Evolutionary conservation across 2,113 vertebrate genomes (phyloP).

Genomic region (Nibea albiflora): DNA sequence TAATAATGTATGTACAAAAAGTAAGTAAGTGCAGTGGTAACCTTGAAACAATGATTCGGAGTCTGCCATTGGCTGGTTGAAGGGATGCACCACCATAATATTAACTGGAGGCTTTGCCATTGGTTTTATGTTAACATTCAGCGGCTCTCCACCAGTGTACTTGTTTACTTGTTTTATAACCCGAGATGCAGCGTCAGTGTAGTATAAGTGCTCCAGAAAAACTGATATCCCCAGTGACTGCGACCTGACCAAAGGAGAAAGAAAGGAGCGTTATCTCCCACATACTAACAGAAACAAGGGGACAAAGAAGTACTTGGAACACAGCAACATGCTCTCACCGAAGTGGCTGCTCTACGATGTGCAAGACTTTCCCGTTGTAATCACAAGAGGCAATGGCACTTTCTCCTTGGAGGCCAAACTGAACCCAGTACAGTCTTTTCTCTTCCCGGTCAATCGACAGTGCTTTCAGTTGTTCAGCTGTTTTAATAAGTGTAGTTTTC

Average conservation of each 20-base stretch:
- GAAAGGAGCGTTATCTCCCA: background rate
- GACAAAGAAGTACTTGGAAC: background rate
- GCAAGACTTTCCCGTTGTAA: slow-evolving; percentile 86
- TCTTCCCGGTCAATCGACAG: slow-evolving; percentile 85
- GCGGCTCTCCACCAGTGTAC: slow-evolving; percentile 84
- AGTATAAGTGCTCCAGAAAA: slow-evolving; percentile 88
- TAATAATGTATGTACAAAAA: fast-evolving
- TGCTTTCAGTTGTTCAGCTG: slow-evolving; percentile 73
- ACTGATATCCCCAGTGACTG: slow-evolving; percentile 83
- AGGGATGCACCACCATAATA: slow-evolving; percentile 88
- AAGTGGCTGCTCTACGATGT: slow-evolving; percentile 75
- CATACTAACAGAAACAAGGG: background rate
- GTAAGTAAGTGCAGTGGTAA: slow-evolving; percentile 40
- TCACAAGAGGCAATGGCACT: slow-evolving; percentile 85
- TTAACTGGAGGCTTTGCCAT: slow-evolving; percentile 78
- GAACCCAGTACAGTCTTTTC: slow-evolving; percentile 89
- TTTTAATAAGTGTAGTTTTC: slow-evolving; percentile 81
- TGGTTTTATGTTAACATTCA: slow-evolving; percentile 80
- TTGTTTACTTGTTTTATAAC: slow-evolving; percentile 87
- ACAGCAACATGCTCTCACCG: slow-evolving; percentile 80
- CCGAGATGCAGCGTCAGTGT: slow-evolving; percentile 83
- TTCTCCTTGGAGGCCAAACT: slow-evolving; percentile 74
- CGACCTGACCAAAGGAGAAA: slow-evolving; percentile 75
- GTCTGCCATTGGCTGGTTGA: slow-evolving; percentile 80
- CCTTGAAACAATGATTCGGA: slow-evolving; percentile 57